phyloP scores from a whole-genome alignment of 2,888 invertebrate genomes.

The Oxycera nigricornis region DNA sequence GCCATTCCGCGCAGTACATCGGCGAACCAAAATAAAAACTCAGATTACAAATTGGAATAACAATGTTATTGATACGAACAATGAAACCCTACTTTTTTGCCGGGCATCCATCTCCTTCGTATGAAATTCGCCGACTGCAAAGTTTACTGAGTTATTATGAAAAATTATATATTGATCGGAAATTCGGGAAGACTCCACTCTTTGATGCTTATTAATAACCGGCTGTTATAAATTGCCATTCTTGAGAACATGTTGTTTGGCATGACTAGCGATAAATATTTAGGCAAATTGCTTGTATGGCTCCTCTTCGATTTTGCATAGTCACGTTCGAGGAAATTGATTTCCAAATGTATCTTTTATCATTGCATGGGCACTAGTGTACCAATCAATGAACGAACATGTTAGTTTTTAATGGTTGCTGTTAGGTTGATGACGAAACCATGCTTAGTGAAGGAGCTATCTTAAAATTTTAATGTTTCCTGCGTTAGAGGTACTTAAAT shows the following conservation, averaged over 20 bases:
- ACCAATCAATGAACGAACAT: too few species aligned
- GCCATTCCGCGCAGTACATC: background rate
- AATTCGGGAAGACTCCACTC: background rate
- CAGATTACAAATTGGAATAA: background rate
- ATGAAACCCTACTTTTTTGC: background rate
- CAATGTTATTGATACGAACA: conserved; percentile 27
- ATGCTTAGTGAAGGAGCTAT: too few species aligned
- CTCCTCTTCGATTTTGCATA: background rate
- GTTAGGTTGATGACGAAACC: too few species aligned
- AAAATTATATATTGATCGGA: conserved; percentile 11
- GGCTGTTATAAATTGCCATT: conserved; percentile 22
- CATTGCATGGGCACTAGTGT: too few species aligned
- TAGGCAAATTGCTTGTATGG: background rate
- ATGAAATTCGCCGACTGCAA: background rate
- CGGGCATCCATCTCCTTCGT: background rate
- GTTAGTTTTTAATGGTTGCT: too few species aligned
- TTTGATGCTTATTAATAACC: conserved; percentile 23
- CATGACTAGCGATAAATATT: conserved; percentile 8
- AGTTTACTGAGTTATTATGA: conserved; percentile 3
- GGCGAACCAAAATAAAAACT: background rate
- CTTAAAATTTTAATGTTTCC: too few species aligned
- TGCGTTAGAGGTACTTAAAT: too few species aligned
- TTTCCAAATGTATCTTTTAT: too few species aligned
- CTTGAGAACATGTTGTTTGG: conserved; percentile 11
- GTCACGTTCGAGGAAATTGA: background rate